Conservation (phyloP, 2,888 invertebrate genomes). For the Lycaena phlaeas region DNA sequence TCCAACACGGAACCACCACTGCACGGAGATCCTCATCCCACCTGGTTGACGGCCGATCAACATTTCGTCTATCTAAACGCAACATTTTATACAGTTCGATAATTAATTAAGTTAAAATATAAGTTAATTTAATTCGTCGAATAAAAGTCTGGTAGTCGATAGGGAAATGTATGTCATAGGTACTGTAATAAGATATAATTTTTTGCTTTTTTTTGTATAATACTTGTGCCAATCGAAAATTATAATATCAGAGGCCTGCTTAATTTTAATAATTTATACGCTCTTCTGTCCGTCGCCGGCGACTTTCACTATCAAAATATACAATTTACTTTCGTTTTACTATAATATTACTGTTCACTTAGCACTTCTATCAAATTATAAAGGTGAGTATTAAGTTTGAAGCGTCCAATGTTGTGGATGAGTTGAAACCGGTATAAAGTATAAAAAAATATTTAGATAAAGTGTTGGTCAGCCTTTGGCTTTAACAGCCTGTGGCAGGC, state of each 20-base stretch:
- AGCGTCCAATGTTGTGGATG: background rate
- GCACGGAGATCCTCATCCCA: no score
- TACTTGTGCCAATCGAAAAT: background rate
- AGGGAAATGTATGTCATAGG: no score
- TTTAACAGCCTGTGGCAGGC: no score
- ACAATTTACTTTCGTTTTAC: constrained; percentile 1
- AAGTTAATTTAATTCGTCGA: no score
- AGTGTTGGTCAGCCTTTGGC: no score
- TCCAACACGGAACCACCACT: no score
- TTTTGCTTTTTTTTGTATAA: background rate
- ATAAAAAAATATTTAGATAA: no score
- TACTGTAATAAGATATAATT: background rate
- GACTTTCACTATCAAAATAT: constrained; percentile 6
- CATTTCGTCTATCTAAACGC: no score
- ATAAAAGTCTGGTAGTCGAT: no score
- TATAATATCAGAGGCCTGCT: background rate
- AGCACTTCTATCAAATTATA: background rate
- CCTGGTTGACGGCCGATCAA: no score
- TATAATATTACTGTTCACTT: background rate
- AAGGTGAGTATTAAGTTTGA: background rate
- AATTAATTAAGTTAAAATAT: no score
- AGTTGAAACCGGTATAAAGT: background rate
- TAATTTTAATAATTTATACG: background rate
- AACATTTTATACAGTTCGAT: no score
- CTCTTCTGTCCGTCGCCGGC: background rate